These are phyloP conservation scores for Pogonocherus hispidulus DNA, from an alignment of 2,888 invertebrate species.

Conservation along the genomic window DNA sequence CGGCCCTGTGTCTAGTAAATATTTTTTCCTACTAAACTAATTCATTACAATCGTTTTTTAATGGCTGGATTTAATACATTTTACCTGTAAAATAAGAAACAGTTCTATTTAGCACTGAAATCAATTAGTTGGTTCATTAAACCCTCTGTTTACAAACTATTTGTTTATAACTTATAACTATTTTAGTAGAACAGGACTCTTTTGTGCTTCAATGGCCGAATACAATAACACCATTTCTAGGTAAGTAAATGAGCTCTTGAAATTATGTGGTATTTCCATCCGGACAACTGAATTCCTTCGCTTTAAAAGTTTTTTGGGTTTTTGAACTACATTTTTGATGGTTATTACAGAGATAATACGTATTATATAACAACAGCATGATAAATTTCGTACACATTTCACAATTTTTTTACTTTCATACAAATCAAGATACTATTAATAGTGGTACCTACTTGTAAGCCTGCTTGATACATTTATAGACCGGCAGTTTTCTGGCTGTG, in stretches of 20 bases:
- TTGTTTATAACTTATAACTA: not conserved
- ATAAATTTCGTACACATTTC: too few species aligned
- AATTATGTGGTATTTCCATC: not conserved
- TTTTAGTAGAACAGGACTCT: slow-evolving; percentile 5
- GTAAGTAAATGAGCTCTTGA: not conserved
- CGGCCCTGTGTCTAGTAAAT: too few species aligned
- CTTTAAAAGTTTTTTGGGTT: not conserved
- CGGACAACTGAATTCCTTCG: not conserved
- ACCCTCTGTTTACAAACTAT: not conserved
- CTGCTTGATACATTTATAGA: too few species aligned
- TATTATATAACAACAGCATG: too few species aligned
- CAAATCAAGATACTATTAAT: too few species aligned
- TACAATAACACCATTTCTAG: not conserved
- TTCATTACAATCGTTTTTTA: too few species aligned
- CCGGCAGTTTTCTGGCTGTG: too few species aligned
- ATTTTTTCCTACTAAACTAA: too few species aligned
- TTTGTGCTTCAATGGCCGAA: not conserved
- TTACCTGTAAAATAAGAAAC: too few species aligned
- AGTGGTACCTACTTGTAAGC: too few species aligned
- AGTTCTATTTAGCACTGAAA: not conserved
- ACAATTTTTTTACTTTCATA: too few species aligned
- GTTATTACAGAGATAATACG: not conserved
- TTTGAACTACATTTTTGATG: not conserved
- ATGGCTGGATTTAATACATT: too few species aligned
- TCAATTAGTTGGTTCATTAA: not conserved